These are phyloP conservation scores for Deladenus siricidicola DNA, from an alignment of 2,888 invertebrate genomes.

Conservation along the genomic window DNA sequence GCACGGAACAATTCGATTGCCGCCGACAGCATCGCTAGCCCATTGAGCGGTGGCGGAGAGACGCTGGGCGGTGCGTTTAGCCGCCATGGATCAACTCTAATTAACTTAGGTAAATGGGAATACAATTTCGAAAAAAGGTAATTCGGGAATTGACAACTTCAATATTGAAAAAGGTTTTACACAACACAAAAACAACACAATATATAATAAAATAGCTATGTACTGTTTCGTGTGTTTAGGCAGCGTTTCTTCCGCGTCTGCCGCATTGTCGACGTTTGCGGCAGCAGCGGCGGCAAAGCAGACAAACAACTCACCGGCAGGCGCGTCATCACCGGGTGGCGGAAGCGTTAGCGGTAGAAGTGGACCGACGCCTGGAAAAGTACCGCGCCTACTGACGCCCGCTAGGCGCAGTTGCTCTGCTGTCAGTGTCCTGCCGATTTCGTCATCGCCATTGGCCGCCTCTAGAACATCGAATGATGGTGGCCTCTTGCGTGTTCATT, in stretches of 20 bases:
- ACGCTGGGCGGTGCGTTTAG: neutral
- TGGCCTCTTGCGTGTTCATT: neutral
- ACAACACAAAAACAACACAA: too few species aligned
- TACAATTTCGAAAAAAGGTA: too few species aligned
- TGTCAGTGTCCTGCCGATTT: constrained; percentile 13
- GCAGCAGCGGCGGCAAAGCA: constrained; percentile 1
- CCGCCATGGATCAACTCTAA: neutral
- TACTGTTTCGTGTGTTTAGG: too few species aligned
- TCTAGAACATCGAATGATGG: neutral
- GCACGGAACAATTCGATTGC: neutral
- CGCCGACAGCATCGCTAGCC: neutral
- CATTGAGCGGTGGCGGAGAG: neutral
- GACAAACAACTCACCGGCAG: neutral
- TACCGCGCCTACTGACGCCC: constrained; percentile 24
- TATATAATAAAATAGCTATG: too few species aligned
- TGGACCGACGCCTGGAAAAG: constrained; percentile 17
- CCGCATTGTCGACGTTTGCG: constrained; percentile 8
- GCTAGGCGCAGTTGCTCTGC: constrained; percentile 23
- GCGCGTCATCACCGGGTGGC: neutral
- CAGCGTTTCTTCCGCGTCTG: constrained; percentile 11
- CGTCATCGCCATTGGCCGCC: neutral
- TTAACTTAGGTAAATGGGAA: neutral
- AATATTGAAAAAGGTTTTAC: too few species aligned
- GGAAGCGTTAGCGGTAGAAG: too few species aligned
- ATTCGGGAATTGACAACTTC: too few species aligned